A percentile compares a stretch with the other conserved stretches of the same genome.
Evolutionary conservation across 2,797 vertebrate genomes (phyloP).

Genomic region (Menidia menidia): DNA sequence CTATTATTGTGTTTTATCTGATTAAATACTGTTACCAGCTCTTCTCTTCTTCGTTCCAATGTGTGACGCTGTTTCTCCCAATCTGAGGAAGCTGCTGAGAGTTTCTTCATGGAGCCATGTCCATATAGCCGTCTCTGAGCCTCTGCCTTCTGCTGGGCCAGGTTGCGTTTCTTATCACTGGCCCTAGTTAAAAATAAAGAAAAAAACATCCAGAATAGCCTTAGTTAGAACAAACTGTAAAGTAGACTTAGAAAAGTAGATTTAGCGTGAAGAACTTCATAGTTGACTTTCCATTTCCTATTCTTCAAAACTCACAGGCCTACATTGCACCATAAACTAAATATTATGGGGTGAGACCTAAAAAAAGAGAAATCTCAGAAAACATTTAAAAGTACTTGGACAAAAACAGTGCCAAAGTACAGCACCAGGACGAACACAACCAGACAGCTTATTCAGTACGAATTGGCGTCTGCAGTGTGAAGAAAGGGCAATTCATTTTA

Average conservation of each 20-base stretch:
- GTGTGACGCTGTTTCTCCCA: slow-evolving; percentile 96
- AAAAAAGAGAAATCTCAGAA: slow-evolving; percentile 13
- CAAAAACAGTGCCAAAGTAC: slow-evolving; percentile 21
- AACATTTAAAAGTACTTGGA: slow-evolving; percentile 33
- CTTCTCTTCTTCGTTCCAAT: slow-evolving; percentile 92
- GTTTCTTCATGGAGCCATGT: slow-evolving; percentile 90
- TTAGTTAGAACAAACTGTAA: not conserved
- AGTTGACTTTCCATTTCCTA: not conserved
- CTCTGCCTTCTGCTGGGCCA: slow-evolving; percentile 97
- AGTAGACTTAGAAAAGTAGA: too few species aligned
- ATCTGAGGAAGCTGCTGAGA: slow-evolving; percentile 91
- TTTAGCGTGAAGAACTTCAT: not conserved
- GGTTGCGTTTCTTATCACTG: slow-evolving; percentile 95
- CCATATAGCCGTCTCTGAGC: slow-evolving; percentile 95
- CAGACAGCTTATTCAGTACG: slow-evolving; percentile 68
- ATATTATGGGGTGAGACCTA: too few species aligned
- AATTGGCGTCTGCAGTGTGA: slow-evolving; percentile 52
- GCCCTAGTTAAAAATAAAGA: slow-evolving; percentile 80
- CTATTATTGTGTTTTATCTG: not conserved
- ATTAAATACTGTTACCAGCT: slow-evolving; percentile 85
- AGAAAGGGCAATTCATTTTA: slow-evolving; percentile 76
- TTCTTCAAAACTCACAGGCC: not conserved
- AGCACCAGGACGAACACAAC: slow-evolving; percentile 55
- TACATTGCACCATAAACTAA: too few species aligned
- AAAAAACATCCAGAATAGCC: slow-evolving; percentile 2